These are phyloP conservation scores for Aurelia sp. DNA, from an alignment of 30 jellyfish, hydroid and myxozoan genomes.

Conservation along the genomic window DNA sequence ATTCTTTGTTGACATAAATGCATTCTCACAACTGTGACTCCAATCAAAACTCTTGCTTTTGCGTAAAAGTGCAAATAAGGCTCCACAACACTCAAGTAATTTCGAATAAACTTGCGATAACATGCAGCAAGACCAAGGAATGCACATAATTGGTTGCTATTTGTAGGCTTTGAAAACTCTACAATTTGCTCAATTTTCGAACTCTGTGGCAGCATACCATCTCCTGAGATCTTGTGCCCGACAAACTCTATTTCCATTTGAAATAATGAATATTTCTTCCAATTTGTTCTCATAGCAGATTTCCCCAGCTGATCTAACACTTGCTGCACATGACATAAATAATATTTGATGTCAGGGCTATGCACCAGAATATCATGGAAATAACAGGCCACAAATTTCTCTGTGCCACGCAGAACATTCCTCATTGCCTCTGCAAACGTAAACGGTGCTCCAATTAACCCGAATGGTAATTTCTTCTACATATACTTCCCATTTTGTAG, in stretches of 20 bases:
- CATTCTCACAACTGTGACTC: neutral
- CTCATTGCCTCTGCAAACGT: conserved; percentile 3
- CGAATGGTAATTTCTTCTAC: conserved; percentile 19
- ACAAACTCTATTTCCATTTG: neutral
- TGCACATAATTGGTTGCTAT: neutral
- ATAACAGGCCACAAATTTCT: conserved; percentile 7
- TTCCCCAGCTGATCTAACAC: neutral
- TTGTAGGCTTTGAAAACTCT: conserved; percentile 3
- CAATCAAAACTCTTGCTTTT: neutral
- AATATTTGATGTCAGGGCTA: conserved; percentile 7
- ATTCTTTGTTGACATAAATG: neutral
- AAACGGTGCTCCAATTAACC: conserved; percentile 23
- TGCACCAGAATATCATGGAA: conserved; percentile 12
- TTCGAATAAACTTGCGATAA: neutral
- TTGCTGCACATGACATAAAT: neutral
- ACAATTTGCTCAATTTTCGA: conserved; percentile 1
- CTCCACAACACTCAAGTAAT: neutral
- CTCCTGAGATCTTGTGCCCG: neutral
- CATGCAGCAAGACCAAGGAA: conserved; percentile 1
- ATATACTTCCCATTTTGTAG: neutral
- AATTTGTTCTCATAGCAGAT: too few species aligned
- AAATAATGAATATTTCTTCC: too few species aligned
- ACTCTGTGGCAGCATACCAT: neutral
- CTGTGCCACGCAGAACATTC: conserved; percentile 9
- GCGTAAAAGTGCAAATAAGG: conserved; percentile 6